Evolutionary conservation across 2,797 vertebrate genomes (phyloP), one percentile per base, ranked within the genome.

Genomic region (Thamnophis elegans): DNA sequence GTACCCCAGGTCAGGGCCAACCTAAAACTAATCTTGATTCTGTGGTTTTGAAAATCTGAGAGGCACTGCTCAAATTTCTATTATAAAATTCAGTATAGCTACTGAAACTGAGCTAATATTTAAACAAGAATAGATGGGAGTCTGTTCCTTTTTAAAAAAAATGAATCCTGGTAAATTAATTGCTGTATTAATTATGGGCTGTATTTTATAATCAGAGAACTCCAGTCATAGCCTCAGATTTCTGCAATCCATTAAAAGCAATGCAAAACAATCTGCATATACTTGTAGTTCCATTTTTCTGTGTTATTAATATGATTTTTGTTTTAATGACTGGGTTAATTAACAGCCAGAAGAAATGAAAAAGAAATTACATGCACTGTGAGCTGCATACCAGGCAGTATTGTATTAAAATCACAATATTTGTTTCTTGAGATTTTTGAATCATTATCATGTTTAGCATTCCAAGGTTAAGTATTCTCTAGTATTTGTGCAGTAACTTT

Each of bases 321-420:
- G 96, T 96, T 95, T 91, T 95, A 97, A 95, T 96, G 93, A 92
- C 92, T 90, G 11, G 51, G 92, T 90, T 96, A 96, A 96, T 95
- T 94, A 65, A 93, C 95, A 97, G 94, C 91, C 93, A 94, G 85
- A 42, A 94, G 92, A 94, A 97, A 97, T 96, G 96, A 95, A 95
- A 96, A 95, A 92, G 0, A 95, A 96, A 96, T 92, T 91, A 36
- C 73, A 56, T 58, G 93, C 54, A 28, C 58, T 94, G 59, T 91
- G 91, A 92, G 93, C 92, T 91, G 47, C 20, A 92, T 90, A 53
- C 65, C 90, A 2, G 87, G 53, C 87, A 89, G 28, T 20, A n/a
- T n/a, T n/a, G n/a, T 42, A 13, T 59, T 89, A 56, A 91, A 22
- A 4, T 85, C 42, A 26, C 13, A 54, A 9, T 10, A 1, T 91